Conservation (phyloP, 1,140 invertebrate species). For the Triops cancriformis region DNA sequence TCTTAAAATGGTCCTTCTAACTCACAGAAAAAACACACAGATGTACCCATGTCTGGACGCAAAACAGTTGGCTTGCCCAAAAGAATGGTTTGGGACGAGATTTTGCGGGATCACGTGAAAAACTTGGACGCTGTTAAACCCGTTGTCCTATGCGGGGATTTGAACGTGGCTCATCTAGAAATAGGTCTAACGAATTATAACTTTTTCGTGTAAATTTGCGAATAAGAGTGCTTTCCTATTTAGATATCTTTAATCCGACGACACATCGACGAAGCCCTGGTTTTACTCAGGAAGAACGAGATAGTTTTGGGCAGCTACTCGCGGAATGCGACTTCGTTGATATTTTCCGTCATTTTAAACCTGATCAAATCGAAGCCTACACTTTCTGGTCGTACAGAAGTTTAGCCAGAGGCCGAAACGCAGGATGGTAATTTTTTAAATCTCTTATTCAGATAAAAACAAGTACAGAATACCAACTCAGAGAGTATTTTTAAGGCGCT, state of each 20-base stretch:
- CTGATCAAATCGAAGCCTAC: slow-evolving; percentile 70
- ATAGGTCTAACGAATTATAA: slow-evolving; percentile 68
- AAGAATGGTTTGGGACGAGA: slow-evolving; percentile 80
- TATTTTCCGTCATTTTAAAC: slow-evolving; percentile 79
- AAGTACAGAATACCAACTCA: not conserved
- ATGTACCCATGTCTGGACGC: slow-evolving; percentile 67
- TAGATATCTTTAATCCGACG: slow-evolving; percentile 91
- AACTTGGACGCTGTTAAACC: slow-evolving; percentile 82
- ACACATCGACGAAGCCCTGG: slow-evolving; percentile 87
- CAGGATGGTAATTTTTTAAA: slow-evolving; percentile 71
- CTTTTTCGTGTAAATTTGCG: too few species aligned
- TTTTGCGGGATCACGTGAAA: slow-evolving; percentile 67
- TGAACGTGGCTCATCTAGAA: slow-evolving; percentile 93
- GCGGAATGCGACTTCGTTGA: slow-evolving; percentile 69
- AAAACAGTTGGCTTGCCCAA: slow-evolving; percentile 78
- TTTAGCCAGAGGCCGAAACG: slow-evolving; percentile 75
- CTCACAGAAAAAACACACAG: slow-evolving; percentile 36
- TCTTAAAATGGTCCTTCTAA: too few species aligned
- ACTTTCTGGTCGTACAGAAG: slow-evolving; percentile 91
- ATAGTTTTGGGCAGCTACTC: slow-evolving; percentile 79
- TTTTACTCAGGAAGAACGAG: slow-evolving; percentile 88
- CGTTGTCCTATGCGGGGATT: slow-evolving; percentile 88
- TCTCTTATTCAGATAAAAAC: slow-evolving; percentile 7
- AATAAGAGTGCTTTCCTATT: too few species aligned
- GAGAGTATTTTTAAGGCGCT: slow-evolving; percentile 51